Percentiles rank a stretch among this genome's conserved stretches.
phyloP scores from a whole-genome alignment of 2,888 invertebrate genomes.

The Anthophora plumipes region DNA sequence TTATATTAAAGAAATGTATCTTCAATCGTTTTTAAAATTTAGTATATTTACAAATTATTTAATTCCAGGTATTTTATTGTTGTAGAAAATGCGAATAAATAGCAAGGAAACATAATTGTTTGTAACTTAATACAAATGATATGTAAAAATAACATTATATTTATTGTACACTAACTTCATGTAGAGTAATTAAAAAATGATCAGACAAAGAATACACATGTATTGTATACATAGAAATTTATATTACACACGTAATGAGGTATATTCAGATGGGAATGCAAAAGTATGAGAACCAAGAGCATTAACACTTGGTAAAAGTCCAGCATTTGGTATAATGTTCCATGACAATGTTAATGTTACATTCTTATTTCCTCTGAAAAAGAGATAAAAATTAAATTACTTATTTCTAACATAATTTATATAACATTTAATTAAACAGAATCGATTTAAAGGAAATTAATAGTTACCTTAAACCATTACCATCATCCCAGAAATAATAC shows the following conservation, averaged over 20 bases:
- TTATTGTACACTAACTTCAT: slow-evolving; percentile 65
- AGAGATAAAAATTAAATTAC: slow-evolving; percentile 11
- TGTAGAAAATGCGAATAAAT: slow-evolving; percentile 5
- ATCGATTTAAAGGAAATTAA: not conserved
- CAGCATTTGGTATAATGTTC: slow-evolving; percentile 99
- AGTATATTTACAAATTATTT: not conserved
- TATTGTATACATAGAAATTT: slow-evolving; percentile 55
- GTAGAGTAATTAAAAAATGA: slow-evolving; percentile 55
- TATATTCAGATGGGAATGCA: slow-evolving; percentile 95
- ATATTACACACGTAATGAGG: slow-evolving; percentile 87
- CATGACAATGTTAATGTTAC: slow-evolving; percentile 97
- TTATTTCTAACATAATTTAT: not conserved
- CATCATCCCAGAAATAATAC: slow-evolving; percentile 99
- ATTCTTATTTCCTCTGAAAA: slow-evolving; percentile 94
- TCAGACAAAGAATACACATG: slow-evolving; percentile 58
- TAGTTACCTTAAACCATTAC: slow-evolving; percentile 95
- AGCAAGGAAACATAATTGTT: not conserved
- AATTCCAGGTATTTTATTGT: not conserved
- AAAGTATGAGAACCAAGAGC: slow-evolving; percentile 94
- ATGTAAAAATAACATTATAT: slow-evolving; percentile 56
- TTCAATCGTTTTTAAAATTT: not conserved
- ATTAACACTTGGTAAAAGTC: slow-evolving; percentile 94
- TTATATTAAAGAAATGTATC: not conserved
- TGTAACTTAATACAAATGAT: slow-evolving; percentile 18
- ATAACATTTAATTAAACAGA: not conserved